Base-by-base conservation (phyloP, 1,140 invertebrate species). In the Lineus longissimus region DNA sequence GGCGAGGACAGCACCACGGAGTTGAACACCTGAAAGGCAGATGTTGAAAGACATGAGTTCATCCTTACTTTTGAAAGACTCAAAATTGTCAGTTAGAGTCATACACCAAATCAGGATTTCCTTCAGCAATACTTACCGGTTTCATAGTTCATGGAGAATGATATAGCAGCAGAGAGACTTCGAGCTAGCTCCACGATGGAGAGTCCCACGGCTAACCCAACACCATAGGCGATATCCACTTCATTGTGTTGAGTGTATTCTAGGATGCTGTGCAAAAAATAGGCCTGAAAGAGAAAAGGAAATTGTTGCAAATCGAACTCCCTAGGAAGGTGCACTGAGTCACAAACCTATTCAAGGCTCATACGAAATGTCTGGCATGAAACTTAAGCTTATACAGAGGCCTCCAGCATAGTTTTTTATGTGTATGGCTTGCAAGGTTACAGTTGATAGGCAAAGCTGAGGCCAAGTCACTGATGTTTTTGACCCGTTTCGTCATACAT, bases 1-100 rank as follows among this genome's bases (percentile, higher is more conserved):
- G 56, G 84, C 83, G 56, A 87, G 79, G 33, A 85, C 83, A 40
- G 86, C 88, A 19, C 85, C 82, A 65, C 87, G 82, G 36, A 89
- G 75, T 69, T 88, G 81, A 59, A 87, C 76, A 40, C 85, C 88
- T 74, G 86, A 2, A 69, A n/a, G n/a, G n/a, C n/a, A n/a, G n/a
- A n/a, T n/a, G n/a, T n/a, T n/a, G n/a, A n/a, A 58, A 30, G 23
- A 31, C 17, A 30, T 54, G 54, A 45, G 60, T 56, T 27, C 45
- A 54, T 2, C 22, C n/a, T 29, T 58, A 62, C 23, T 25, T 17
- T 25, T 58, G 27, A 1, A 41, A 30, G 15, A 40, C 27, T 58
- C 4, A 27, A 9, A 22, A 27, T n/a, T 25, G 15, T n/a, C n/a
- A n/a, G n/a, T n/a, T n/a, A 13, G 15, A 6, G 23, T n/a, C 29